Evolutionary conservation across 2,888 invertebrate species (phyloP), one percentile per base, ranked within the genome.

Genomic region (Dasypogon diadema): DNA sequence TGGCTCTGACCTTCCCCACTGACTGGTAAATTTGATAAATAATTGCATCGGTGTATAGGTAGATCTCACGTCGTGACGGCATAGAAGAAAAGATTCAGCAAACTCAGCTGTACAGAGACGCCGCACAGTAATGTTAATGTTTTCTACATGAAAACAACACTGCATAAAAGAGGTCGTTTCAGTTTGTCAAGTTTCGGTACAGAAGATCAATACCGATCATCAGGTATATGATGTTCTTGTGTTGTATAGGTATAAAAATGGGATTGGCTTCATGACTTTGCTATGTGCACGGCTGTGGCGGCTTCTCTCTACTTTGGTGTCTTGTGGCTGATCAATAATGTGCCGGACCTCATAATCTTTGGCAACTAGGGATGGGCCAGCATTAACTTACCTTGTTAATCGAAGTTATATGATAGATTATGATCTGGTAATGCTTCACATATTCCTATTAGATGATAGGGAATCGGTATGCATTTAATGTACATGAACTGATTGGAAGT

Each of bases 241-340:
- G 54, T 18, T 54, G 48, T 48, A 18, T 16, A 1, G 8, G n/a
- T 6, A 12, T 12, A 22, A 21, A 54, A 54, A 18, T 54, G 18
- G 54, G 54, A 54, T 54, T 54, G 54, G 54, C 54, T 12, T 2
- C 54, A 54, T 14, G 18, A 54, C 6, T 54, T 6, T 54, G 42
- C 8, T 42, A 3, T 42, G n/a, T 42, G n/a, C 54, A 54, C 54
- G 6, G n/a, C n/a, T n/a, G n/a, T n/a, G n/a, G n/a, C n/a, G n/a
- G n/a, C n/a, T n/a, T n/a, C n/a, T n/a, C n/a, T n/a, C n/a, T n/a
- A n/a, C n/a, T n/a, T n/a, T n/a, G n/a, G n/a, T n/a, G n/a, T n/a
- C n/a, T n/a, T n/a, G n/a, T n/a, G n/a, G n/a, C n/a, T n/a, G n/a
- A n/a, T n/a, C n/a, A n/a, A n/a, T n/a, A n/a, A n/a, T 42, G n/a